Conservation (phyloP, 2,113 vertebrate genomes). For the Gorsachius goisagi region DNA sequence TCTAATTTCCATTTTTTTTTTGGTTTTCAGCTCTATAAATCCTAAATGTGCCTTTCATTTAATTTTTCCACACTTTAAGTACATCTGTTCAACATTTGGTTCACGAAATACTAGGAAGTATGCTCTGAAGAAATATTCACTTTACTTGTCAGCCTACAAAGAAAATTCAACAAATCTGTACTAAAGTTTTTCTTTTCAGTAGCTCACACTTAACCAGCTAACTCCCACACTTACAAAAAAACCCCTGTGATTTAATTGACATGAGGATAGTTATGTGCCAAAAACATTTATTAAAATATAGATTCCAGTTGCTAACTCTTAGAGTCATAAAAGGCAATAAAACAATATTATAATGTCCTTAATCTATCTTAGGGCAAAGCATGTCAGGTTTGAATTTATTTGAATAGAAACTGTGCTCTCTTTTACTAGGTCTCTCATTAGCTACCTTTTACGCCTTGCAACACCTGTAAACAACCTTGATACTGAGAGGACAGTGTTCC, state of each 20-base stretch:
- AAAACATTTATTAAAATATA: background rate
- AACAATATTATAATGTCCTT: background rate
- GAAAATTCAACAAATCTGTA: constrained; percentile 1
- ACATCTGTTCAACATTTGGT: constrained; percentile 79
- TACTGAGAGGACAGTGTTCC: background rate
- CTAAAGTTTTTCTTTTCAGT: background rate
- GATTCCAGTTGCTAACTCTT: background rate
- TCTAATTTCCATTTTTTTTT: constrained; percentile 66
- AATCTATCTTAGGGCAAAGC: background rate
- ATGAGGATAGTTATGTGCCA: background rate
- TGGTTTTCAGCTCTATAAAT: constrained; percentile 73
- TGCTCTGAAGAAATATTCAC: constrained; percentile 49
- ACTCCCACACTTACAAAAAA: constrained; percentile 22
- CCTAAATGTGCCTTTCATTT: constrained; percentile 74
- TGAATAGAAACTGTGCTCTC: background rate
- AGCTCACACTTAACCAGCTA: background rate
- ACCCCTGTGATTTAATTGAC: background rate
- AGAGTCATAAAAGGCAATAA: background rate
- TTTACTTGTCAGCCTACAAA: constrained; percentile 47
- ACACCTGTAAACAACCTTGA: background rate
- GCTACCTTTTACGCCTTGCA: background rate
- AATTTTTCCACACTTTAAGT: constrained; percentile 70
- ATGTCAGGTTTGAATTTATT: background rate
- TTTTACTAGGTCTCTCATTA: background rate
- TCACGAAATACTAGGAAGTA: constrained; percentile 43